Evolutionary conservation across 2,797 vertebrate species (phyloP), one percentile per base, ranked within the genome.

Genomic region (Leptoclinus maculatus): DNA sequence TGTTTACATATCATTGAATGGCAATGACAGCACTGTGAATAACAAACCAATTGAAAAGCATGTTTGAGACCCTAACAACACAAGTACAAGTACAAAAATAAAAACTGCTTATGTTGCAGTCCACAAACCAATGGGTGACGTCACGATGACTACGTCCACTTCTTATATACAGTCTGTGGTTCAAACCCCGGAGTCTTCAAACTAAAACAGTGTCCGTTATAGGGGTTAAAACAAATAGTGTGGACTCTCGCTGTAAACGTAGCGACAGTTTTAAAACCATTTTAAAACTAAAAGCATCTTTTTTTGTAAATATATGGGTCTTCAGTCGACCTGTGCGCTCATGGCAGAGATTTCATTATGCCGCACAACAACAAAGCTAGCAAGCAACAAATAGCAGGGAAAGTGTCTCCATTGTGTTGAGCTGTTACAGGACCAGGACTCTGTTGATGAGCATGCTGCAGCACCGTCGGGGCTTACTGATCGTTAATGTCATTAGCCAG

Each of bases 1-100:
- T 73, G 49, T 76, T 58, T 70, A 49, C 16, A 8, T 68, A 27
- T 36, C 12, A n/a, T 34, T 45, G 39, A 71, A 34, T 1, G 56
- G 27, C 17, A 27, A 3, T 65, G 17, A 47, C 54, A 36, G 58
- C 2, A 4, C 14, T 36, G 21, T 43, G 34, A 38, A 21, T 11
- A 41, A 41, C n/a, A 39, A 21, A 12, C 38, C 3, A 62, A 29
- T 8, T 17, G 9, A 45, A 66, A 53, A 56, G 13, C 23, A 16
- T 14, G n/a, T 64, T 45, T 3, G 19, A 49, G 21, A 23, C 7
- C 27, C 2, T 13, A 56, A 57, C 29, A 32, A n/a, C 27, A 21
- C 29, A n/a, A 3, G 0, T 17, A 45, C 16, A 2, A 51, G 23
- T n/a, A 21, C 49, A 41, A 7, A 47, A 51, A 38, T 9, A 58